These are phyloP conservation scores for Eustalomyia histrio DNA, from an alignment of 2,888 invertebrate genomes.

Conservation along the genomic window DNA sequence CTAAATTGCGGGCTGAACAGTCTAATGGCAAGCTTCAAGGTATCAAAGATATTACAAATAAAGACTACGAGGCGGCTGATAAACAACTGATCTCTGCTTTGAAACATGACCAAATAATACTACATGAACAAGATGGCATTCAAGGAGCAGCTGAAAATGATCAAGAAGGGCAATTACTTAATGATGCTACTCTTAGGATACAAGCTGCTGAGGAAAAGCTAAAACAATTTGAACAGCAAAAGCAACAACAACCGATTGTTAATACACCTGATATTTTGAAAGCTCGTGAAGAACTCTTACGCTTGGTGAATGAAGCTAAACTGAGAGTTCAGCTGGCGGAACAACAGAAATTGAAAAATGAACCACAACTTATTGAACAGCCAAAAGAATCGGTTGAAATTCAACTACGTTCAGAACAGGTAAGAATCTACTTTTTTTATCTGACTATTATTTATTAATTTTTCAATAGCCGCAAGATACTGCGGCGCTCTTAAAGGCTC, in stretches of 20 bases:
- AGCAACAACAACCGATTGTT: conserved; percentile 20
- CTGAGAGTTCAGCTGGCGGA: conserved; percentile 54
- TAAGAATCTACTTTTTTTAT: not conserved
- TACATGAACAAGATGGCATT: conserved; percentile 1
- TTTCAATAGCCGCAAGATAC: not conserved
- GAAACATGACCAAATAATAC: conserved; percentile 33
- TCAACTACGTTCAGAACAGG: not conserved
- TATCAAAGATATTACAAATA: not conserved
- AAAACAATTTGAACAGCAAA: not conserved
- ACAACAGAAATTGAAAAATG: conserved; percentile 45
- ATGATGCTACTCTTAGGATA: not conserved
- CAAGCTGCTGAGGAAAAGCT: not conserved
- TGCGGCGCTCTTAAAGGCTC: conserved; percentile 4
- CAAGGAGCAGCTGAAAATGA: conserved; percentile 54
- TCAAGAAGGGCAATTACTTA: conserved; percentile 50
- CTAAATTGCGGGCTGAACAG: conserved; percentile 64
- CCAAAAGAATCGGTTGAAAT: not conserved
- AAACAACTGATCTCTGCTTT: conserved; percentile 49
- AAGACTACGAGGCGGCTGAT: conserved; percentile 4
- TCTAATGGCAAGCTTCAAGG: conserved; percentile 26
- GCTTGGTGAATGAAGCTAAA: conserved; percentile 67
- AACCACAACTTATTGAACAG: conserved; percentile 6
- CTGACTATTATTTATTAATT: not conserved
- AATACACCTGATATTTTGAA: conserved; percentile 68
- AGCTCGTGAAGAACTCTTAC: conserved; percentile 73